phyloP scores from a whole-genome alignment of 2,113 vertebrate species.

The Alosa alosa region DNA sequence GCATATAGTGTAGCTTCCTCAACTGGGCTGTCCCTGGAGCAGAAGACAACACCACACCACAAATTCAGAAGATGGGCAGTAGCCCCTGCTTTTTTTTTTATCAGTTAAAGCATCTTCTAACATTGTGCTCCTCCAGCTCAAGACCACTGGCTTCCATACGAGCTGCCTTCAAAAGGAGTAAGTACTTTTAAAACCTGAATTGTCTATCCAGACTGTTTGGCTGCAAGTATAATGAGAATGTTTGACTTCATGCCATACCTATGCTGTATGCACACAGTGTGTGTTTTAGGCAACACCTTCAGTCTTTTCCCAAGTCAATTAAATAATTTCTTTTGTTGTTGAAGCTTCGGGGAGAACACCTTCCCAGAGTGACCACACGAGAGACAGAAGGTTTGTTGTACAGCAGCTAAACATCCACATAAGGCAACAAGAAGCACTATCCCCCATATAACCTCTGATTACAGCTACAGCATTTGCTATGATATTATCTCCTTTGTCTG shows the following conservation, averaged over 20 bases:
- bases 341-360: conserved; percentile 68
- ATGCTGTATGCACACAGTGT: background rate
- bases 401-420: background rate
- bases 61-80: no score
- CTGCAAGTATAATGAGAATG: background rate
- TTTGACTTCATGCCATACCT: background rate
- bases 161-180: conserved; percentile 91
- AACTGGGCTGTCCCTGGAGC: background rate
- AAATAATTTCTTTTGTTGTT: conserved; percentile 18
- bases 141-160: conserved; percentile 85
- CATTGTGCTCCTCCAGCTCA: conserved; percentile 73
- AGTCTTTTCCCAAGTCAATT: background rate
- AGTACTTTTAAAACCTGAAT: conserved; percentile 59
- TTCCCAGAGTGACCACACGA: conserved; percentile 74
- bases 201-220: background rate
- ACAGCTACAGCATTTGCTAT: background rate
- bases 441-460: background rate
- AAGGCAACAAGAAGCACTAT: background rate
- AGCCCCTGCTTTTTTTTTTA: background rate
- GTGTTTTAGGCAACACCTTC: background rate
- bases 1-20: background rate
- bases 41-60: background rate
- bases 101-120: background rate
- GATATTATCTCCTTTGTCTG: background rate
- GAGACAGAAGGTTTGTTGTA: conserved; percentile 81